These are phyloP conservation scores for Rhadina sibilatrix DNA, from an alignment of 2,113 vertebrate genomes.

Conservation along the genomic window DNA sequence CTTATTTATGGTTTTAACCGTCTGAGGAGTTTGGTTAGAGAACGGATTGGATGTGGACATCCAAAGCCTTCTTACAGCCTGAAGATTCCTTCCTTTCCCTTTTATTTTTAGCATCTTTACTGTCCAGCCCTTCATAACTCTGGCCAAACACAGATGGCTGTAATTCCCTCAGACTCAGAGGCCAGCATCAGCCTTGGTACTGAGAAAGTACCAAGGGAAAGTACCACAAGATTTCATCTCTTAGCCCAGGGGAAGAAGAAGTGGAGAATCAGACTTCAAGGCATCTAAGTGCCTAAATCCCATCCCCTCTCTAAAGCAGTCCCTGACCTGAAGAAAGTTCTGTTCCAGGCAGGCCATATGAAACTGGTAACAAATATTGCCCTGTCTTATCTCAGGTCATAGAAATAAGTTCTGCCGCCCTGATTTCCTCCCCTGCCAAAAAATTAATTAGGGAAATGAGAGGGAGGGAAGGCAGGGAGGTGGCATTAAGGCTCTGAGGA, in stretches of 20 bases:
- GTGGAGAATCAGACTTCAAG: neutral
- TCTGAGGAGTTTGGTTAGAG: constrained; percentile 14
- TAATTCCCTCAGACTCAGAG: constrained; percentile 19
- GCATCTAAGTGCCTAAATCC: neutral
- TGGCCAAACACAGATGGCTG: constrained; percentile 35
- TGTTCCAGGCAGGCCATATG: neutral
- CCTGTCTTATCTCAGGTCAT: neutral
- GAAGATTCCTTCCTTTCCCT: neutral
- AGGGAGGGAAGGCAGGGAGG: neutral
- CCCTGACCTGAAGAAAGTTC: neutral
- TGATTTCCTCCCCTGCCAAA: neutral
- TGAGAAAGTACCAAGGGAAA: neutral
- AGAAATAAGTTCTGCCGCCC: neutral
- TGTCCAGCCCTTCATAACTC: neutral
- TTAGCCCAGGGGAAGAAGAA: neutral
- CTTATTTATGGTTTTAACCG: constrained; percentile 28
- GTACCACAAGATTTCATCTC: neutral
- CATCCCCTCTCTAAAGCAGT: neutral
- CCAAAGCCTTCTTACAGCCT: neutral
- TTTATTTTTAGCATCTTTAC: constrained; percentile 17
- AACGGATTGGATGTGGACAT: neutral
- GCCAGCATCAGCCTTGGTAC: neutral
- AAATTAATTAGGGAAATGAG: neutral
- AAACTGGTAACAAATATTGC: neutral
- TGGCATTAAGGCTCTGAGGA: neutral